Conservation (phyloP, 1,140 invertebrate species). For the Periplaneta americana region DNA sequence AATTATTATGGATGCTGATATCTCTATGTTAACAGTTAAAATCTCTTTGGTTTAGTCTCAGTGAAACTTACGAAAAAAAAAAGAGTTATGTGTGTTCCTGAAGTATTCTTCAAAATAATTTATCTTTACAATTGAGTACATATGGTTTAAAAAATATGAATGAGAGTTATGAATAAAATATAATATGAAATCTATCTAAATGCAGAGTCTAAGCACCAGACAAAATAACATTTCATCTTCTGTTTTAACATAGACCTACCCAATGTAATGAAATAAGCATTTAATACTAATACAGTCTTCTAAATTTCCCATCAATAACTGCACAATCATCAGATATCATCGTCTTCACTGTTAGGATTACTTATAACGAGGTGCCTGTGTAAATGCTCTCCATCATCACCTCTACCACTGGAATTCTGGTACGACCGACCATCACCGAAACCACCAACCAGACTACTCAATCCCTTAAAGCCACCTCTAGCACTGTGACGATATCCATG, state of each 20-base stretch:
- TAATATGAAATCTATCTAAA: not conserved
- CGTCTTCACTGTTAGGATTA: constrained; percentile 7
- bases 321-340: constrained; percentile 1
- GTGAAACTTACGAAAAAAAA: too few relatives aligned
- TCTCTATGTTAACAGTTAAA: too few relatives aligned
- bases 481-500: not conserved
- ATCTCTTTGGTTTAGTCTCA: too few relatives aligned
- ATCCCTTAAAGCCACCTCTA: not conserved
- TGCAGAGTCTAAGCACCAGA: not conserved
- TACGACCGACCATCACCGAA: not conserved
- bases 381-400: constrained; percentile 1
- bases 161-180: not conserved
- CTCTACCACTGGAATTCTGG: not conserved
- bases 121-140: not conserved
- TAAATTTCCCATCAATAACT: not conserved
- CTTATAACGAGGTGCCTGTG: constrained; percentile 2
- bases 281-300: not conserved
- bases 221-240: not conserved
- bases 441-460: not conserved
- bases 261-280: not conserved
- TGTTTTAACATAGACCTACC: not conserved
- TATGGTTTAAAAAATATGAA: not conserved
- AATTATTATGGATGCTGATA: too few relatives aligned
- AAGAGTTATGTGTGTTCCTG: too few relatives aligned
- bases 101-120: too few relatives aligned